These are phyloP conservation scores for Anarrhichthys ocellatus DNA, from an alignment of 2,113 vertebrate species.

Conservation along the genomic window DNA sequence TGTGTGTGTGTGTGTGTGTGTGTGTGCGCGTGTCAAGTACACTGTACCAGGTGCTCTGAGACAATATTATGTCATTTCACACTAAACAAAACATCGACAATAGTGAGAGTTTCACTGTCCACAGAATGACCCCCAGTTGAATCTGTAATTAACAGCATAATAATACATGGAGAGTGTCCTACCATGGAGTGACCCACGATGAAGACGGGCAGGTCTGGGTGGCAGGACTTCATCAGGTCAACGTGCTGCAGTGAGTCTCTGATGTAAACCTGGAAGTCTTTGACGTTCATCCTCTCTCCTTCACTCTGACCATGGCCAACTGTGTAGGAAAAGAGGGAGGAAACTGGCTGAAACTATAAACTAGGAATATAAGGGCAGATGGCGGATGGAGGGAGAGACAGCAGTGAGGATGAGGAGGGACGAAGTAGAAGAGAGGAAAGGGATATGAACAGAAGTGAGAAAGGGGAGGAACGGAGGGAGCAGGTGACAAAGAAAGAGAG, in stretches of 20 bases:
- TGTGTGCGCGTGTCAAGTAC: not conserved
- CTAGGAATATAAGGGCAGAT: not conserved
- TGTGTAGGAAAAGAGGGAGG: slow-evolving; percentile 71
- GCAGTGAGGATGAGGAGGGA: not conserved
- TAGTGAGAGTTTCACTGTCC: not conserved
- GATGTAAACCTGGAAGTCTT: slow-evolving; percentile 93
- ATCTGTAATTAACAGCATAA: not conserved
- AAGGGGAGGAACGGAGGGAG: not conserved
- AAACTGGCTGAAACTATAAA: not conserved
- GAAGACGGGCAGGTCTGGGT: slow-evolving; percentile 90
- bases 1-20: not conserved
- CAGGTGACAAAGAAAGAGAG: not conserved
- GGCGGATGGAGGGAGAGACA: not conserved
- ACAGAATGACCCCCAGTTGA: not conserved
- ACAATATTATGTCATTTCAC: slow-evolving; percentile 4
- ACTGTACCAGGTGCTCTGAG: slow-evolving; percentile 9
- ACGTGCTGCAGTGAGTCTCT: slow-evolving; percentile 94
- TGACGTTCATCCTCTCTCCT: slow-evolving; percentile 92
- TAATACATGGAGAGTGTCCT: slow-evolving; percentile 31
- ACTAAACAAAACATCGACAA: not conserved
- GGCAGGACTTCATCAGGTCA: slow-evolving; percentile 87
- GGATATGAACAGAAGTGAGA: not conserved
- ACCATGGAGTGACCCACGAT: slow-evolving; percentile 98
- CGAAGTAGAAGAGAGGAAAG: not conserved
- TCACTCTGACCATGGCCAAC: slow-evolving; percentile 97